Evolutionary conservation across 1,140 invertebrate genomes (phyloP).

Genomic region (Trichoplusia ni): DNA sequence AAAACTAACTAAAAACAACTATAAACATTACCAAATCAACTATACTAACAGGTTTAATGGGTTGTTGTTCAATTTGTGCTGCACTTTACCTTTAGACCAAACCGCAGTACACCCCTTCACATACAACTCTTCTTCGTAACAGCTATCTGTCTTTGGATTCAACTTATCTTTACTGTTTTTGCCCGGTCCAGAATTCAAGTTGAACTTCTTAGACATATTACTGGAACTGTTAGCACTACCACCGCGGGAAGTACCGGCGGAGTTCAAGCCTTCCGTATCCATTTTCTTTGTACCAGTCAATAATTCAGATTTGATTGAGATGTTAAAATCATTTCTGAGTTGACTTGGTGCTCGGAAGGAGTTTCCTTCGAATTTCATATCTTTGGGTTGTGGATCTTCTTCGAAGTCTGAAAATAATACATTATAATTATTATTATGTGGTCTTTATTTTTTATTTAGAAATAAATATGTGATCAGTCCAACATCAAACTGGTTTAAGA

Average conservation of each 20-base stretch:
- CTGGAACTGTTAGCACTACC: slow-evolving; percentile 74
- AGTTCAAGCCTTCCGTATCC: slow-evolving; percentile 49
- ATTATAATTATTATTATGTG: no score
- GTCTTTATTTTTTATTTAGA: no score
- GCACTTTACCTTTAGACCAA: slow-evolving; percentile 85
- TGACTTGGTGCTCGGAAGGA: slow-evolving; percentile 64
- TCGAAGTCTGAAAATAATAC: slow-evolving; percentile 64
- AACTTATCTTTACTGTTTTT: slow-evolving; percentile 50
- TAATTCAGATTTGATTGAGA: slow-evolving; percentile 74
- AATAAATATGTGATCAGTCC: no score
- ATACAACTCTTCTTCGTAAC: slow-evolving; percentile 94
- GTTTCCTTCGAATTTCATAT: slow-evolving; percentile 58
- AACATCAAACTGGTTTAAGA: no score
- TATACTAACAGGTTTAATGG: no score
- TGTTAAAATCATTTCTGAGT: slow-evolving; percentile 75
- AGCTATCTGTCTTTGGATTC: slow-evolving; percentile 74
- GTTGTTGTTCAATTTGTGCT: background rate
- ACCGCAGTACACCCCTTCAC: slow-evolving; percentile 91
- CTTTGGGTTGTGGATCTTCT: slow-evolving; percentile 49
- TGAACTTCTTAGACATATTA: slow-evolving; percentile 71
- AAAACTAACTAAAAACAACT: background rate
- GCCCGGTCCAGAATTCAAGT: slow-evolving; percentile 47
- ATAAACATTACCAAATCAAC: no score
- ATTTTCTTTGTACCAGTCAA: slow-evolving; percentile 55
- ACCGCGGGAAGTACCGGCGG: slow-evolving; percentile 56